Base-by-base conservation (phyloP, 2,797 vertebrate species). In the Hylomyscus alleni region DNA sequence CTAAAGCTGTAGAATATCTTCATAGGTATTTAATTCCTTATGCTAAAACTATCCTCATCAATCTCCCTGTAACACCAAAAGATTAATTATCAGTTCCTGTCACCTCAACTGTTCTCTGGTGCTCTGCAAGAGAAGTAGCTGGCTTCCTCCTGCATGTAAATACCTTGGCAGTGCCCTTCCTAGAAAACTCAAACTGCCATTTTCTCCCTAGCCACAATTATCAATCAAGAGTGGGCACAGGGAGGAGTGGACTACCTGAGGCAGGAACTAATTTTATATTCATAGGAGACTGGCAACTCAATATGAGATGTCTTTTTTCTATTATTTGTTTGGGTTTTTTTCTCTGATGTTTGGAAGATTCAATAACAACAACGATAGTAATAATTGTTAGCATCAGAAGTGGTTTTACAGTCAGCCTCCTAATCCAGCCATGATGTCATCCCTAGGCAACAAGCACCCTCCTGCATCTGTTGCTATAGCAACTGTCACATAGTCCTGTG, bases 21-120 rank as follows among this genome's bases (percentile, higher is more conserved):
- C 91, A 96, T 62, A 93, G 84, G 20, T 86, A 91, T 93, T 97
- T 95, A 96, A 95, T 89, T 95, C 19, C 37, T 89, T 96, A 37
- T 85, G 80, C 22, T 90, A 82, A 94, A 94, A 92, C 44, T 89
- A 88, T 50, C 29, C 37, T 97, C 76, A 95, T 56, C 13, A n/a
- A 89, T n/a, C 4, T 89, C 44, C 93, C 52, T 72, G 44, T 90
- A 85, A 89, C 29, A 86, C 17, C 75, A 91, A 89, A 69, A 81
- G 90, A 86, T 93, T 85, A 93, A 95, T 86, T 62, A 81, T 40
- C 52, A 83, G 56, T 47, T 80, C 11, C 52, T 34, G 73, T 29
- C 22, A 93, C 31, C n/a, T 37, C 24, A 31, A 50, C 60, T 56
- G 20, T 92, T 88, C 83, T 81, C n/a, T 26, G 6, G 3, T 90